Evolutionary conservation across 2,888 invertebrate genomes (phyloP), one percentile per base, ranked within the genome.

Genomic region (Sabellastarte sp.): DNA sequence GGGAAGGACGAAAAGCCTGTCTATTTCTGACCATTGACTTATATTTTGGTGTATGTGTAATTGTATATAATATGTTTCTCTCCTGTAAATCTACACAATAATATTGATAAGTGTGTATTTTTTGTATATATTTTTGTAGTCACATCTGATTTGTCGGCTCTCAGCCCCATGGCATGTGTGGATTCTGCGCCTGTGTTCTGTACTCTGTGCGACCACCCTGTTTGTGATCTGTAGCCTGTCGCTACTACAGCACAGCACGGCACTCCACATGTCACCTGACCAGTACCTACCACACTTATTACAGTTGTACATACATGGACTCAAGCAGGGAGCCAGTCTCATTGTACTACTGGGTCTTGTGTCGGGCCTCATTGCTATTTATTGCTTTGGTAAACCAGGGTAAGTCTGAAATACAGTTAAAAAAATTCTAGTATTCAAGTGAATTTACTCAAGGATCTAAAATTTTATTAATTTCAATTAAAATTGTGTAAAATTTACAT

Each of bases 131-230:
- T 41, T 10, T 41, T 41, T 53, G 4, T 26, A 53, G 53, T 53
- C 53, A 5, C 26, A 10, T n/a, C 24, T 53, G 28, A 10, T 53
- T 10, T 26, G 26, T 5, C 53, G 24, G 20, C 53, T 53, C 5
- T 53, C 53, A n/a, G 20, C 53, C 5, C 53, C 53, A 26, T 24
- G 20, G 53, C 53, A 53, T 26, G 53, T 53, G 26, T 26, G 53
- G 10, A 5, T 53, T 10, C 28, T 53, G 53, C 53, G 53, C 26
- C 28, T 24, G 15, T 20, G 5, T 15, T 53, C 53, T 24, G 15
- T 53, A 26, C 53, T 53, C 20, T 41, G 41, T 41, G 41, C 41
- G 41, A 10, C 20, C 41, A 41, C 20, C 10, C 41, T 41, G 41
- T 41, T 41, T 10, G 41, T 20, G 20, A 20, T 20, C 10, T 15